Conservation (phyloP, 2,888 invertebrate genomes). For the Plebejus melissa region DNA sequence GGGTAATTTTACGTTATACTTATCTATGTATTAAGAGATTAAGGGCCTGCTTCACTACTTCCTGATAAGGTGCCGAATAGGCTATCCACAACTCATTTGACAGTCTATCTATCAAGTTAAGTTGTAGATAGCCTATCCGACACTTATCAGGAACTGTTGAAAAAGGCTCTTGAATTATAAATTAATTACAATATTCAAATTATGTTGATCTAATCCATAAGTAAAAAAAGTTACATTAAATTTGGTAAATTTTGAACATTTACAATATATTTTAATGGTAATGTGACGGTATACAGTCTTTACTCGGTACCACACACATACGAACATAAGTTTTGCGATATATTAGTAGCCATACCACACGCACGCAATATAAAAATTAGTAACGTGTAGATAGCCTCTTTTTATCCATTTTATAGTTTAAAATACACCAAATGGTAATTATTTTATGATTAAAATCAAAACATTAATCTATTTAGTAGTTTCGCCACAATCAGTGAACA, state of each 20-base stretch:
- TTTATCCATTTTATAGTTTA: background rate
- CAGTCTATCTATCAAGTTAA: no score
- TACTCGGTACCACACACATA: background rate
- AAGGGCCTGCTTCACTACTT: no score
- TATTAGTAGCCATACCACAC: background rate
- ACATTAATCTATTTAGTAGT: constrained; percentile 15
- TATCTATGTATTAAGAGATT: background rate
- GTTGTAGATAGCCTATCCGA: no score
- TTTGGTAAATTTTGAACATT: background rate
- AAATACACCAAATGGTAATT: constrained; percentile 5
- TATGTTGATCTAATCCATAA: background rate
- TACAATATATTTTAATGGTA: background rate
- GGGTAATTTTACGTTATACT: background rate
- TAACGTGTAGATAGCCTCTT: constrained; percentile 17
- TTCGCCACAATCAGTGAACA: constrained; percentile 13
- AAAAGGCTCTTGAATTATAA: background rate
- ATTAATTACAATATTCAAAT: background rate
- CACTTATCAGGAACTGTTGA: no score
- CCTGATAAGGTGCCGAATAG: no score
- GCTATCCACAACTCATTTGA: no score
- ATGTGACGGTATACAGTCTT: background rate
- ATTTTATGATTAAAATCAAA: background rate
- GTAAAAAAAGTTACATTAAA: background rate
- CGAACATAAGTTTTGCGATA: background rate
- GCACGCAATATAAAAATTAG: constrained; percentile 7